phyloP scores from a whole-genome alignment of 2,888 invertebrate genomes.

The Opisthograptis luteolata region DNA sequence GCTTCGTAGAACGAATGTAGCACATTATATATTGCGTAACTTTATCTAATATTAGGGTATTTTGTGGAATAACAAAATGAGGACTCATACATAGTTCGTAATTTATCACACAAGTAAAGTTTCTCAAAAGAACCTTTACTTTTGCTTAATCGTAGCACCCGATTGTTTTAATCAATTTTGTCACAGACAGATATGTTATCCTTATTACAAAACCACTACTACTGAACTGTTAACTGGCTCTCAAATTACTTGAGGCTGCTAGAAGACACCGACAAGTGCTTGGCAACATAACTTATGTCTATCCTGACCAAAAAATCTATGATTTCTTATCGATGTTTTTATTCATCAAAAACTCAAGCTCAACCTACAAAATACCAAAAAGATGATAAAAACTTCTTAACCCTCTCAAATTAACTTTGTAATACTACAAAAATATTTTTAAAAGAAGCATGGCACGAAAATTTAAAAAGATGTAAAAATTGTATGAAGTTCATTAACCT shows the following conservation, averaged over 20 bases:
- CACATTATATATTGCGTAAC: slow-evolving; percentile 20
- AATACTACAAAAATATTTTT: slow-evolving; percentile 13
- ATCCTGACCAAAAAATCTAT: too few species aligned
- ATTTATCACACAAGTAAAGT: neutral
- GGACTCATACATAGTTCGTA: slow-evolving; percentile 7
- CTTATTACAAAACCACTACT: too few species aligned
- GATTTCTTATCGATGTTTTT: too few species aligned
- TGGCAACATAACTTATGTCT: too few species aligned
- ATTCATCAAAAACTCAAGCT: too few species aligned
- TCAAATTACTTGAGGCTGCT: too few species aligned
- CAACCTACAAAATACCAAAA: slow-evolving; percentile 1
- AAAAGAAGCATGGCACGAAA: slow-evolving; percentile 5
- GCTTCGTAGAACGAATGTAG: slow-evolving; percentile 21
- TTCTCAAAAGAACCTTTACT: neutral
- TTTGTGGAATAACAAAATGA: slow-evolving; percentile 15
- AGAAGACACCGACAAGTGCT: too few species aligned
- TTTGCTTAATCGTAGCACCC: too few species aligned
- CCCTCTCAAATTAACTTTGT: slow-evolving; percentile 7
- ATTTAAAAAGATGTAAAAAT: slow-evolving; percentile 8
- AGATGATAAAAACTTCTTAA: slow-evolving; percentile 7
- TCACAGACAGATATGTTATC: too few species aligned
- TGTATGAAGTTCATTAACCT: slow-evolving; percentile 14
- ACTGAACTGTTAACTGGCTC: too few species aligned
- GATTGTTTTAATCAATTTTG: too few species aligned
- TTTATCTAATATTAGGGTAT: slow-evolving; percentile 26